Evolutionary conservation across 35 echinoderm and acorn worm genomes (phyloP).

Genomic region (Heliocidaris erythrogramma): DNA sequence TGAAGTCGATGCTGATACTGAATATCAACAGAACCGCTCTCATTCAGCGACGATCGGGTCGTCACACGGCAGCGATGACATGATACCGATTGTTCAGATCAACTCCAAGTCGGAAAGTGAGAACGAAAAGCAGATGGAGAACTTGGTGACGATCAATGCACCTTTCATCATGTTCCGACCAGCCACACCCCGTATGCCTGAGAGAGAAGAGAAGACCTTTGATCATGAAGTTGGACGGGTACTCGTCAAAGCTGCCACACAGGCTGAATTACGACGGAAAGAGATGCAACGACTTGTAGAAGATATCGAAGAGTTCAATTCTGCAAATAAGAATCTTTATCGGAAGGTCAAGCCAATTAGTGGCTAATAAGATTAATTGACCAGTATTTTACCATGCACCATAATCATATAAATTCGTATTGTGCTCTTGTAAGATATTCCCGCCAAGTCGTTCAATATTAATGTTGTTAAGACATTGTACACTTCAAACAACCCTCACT

Average conservation of each 20-base stretch:
- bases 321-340: constrained; percentile 42
- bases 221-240: constrained; percentile 44
- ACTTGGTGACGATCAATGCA: neutral
- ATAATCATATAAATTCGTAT: neutral
- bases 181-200: constrained; percentile 47
- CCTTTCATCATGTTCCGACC: constrained; percentile 56
- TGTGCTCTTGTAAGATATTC: neutral
- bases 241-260: constrained; percentile 44
- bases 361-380: neutral
- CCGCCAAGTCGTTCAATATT: neutral
- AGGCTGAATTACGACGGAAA: constrained; percentile 41
- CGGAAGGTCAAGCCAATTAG: constrained; percentile 11
- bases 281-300: constrained; percentile 46
- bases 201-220: constrained; percentile 52
- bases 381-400: neutral
- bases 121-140: constrained; percentile 4
- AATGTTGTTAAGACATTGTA: neutral
- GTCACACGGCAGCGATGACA: neutral
- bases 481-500: too few species aligned
- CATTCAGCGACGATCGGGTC: neutral
- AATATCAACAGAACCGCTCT: neutral
- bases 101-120: constrained; percentile 26
- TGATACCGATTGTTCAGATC: constrained; percentile 21
- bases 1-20: neutral
- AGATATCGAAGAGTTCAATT: constrained; percentile 65